Percentiles rank a stretch among this genome's conserved stretches.
Evolutionary conservation across 2,888 invertebrate species (phyloP).

Genomic region (Dysmachus trigonus): DNA sequence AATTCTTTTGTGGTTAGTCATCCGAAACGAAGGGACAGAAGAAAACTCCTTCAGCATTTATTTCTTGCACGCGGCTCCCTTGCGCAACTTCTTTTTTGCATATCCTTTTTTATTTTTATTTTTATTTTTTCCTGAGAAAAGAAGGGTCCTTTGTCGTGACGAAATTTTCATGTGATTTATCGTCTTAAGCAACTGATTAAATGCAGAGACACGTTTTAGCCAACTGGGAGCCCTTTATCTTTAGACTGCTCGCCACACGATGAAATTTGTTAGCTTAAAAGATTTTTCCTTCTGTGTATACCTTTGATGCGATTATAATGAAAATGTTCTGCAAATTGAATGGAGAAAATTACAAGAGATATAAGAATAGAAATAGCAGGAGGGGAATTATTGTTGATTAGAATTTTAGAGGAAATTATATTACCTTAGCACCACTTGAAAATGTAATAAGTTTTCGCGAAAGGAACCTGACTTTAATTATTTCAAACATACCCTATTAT

Average conservation of each 20-base stretch:
- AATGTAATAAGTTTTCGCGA: not conserved
- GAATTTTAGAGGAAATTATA: not conserved
- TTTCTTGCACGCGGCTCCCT: not conserved
- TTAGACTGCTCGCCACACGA: not conserved
- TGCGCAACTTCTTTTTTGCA: not conserved
- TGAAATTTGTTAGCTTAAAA: not conserved
- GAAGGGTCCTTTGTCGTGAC: not conserved
- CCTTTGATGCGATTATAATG: not conserved
- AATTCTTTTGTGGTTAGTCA: constrained; percentile 38
- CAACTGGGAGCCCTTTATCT: constrained; percentile 37
- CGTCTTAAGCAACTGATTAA: constrained; percentile 46
- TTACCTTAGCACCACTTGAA: not conserved
- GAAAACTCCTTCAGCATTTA: not conserved
- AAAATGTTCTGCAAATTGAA: not conserved
- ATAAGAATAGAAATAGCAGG: not conserved
- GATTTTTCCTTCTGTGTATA: not conserved
- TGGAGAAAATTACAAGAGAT: not conserved
- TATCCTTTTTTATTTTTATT: too few species aligned
- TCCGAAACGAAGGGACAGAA: not conserved
- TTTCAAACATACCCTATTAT: too few species aligned
- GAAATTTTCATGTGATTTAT: constrained; percentile 16
- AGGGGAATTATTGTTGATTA: not conserved
- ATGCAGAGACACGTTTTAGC: constrained; percentile 46
- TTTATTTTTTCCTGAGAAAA: not conserved
- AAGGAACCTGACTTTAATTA: too few species aligned